Evolutionary conservation across 1,140 invertebrate species (phyloP).

Genomic region (Lepidurus packardi): DNA sequence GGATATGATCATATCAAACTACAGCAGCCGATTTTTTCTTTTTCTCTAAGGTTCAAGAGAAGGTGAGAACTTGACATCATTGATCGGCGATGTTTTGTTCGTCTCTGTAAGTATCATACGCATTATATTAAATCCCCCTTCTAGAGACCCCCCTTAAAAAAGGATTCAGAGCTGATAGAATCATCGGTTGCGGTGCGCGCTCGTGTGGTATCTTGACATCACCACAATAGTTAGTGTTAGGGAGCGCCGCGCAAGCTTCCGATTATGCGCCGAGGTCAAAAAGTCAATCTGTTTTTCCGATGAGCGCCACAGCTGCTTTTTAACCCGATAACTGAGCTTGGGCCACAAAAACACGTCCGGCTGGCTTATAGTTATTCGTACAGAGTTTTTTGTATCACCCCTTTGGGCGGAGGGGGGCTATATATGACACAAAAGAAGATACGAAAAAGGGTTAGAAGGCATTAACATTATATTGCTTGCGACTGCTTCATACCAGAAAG

Average conservation of each 20-base stretch:
- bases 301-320: conserved; percentile 7
- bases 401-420: background rate
- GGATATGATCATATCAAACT: background rate
- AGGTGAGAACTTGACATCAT: background rate
- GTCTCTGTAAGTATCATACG: background rate
- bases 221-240: background rate
- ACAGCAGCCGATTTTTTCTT: background rate
- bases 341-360: background rate
- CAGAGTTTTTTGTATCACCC: background rate
- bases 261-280: conserved; percentile 15
- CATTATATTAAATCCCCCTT: background rate
- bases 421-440: conserved; percentile 4
- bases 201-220: conserved; percentile 10
- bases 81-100: background rate
- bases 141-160: background rate
- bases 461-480: background rate
- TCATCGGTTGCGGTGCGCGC: conserved; percentile 6
- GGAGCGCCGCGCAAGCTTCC: background rate
- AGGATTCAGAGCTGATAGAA: background rate
- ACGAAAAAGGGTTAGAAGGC: conserved; percentile 3
- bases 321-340: conserved; percentile 10
- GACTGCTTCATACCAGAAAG: background rate
- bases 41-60: background rate
- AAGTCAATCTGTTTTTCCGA: background rate
- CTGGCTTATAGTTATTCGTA: background rate